Conservation (phyloP, 2,113 vertebrate genomes). For the Cynocephalus volans region DNA sequence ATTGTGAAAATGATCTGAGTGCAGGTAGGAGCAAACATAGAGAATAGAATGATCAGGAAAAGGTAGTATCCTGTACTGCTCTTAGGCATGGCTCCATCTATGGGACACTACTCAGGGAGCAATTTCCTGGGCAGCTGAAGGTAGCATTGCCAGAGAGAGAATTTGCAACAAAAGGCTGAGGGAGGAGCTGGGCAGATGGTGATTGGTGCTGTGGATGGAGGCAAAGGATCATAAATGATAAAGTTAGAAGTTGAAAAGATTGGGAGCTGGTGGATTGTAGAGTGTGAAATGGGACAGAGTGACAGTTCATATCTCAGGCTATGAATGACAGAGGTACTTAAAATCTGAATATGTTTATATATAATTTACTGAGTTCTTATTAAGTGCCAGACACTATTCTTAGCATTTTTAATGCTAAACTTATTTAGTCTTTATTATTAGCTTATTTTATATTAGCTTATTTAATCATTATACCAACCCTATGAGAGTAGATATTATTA, state of each 20-base stretch:
- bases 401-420: slow-evolving; percentile 47
- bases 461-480: slow-evolving; percentile 58
- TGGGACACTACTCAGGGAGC: not conserved
- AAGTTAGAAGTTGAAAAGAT: slow-evolving; percentile 44
- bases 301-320: slow-evolving; percentile 7
- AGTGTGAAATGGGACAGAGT: not conserved
- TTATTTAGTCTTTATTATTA: slow-evolving; percentile 50
- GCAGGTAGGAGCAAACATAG: not conserved
- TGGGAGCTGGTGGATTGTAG: slow-evolving; percentile 34
- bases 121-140: not conserved
- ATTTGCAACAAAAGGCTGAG: slow-evolving; percentile 31
- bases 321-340: slow-evolving; percentile 35
- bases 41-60: not conserved
- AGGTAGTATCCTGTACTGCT: not conserved
- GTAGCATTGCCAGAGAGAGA: not conserved
- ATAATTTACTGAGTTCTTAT: slow-evolving; percentile 53
- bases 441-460: slow-evolving; percentile 28
- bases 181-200: not conserved
- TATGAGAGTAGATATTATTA: slow-evolving; percentile 35
- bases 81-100: not conserved
- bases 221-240: slow-evolving; percentile 29
- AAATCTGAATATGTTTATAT: slow-evolving; percentile 34
- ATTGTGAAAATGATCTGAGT: not conserved
- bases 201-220: not conserved
- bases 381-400: not conserved